Conservation (phyloP, 2,797 vertebrate species). For the Gymnopithys bicolor region DNA sequence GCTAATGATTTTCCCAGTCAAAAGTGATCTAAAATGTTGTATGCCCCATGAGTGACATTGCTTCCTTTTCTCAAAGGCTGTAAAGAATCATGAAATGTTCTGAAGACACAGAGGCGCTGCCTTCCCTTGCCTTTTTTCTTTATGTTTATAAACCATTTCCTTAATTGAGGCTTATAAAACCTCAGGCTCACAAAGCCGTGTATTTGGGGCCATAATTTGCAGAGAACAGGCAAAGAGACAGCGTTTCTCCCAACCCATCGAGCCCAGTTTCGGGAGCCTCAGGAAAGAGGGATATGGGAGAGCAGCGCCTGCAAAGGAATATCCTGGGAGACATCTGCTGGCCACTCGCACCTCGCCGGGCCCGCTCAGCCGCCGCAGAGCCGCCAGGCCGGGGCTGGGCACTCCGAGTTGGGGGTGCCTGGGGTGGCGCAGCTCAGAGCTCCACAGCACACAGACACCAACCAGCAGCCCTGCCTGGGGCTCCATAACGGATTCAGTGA, state of each 20-base stretch:
- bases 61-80: not conserved
- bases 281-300: not conserved
- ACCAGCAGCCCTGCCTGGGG: constrained; percentile 16
- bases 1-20: not conserved
- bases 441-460: not conserved
- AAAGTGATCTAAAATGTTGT: not conserved
- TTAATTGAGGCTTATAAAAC: not conserved
- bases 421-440: not conserved
- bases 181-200: not conserved
- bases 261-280: not conserved
- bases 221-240: not conserved
- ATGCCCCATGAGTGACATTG: not conserved
- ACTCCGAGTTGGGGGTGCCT: not conserved
- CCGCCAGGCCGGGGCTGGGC: accelerated
- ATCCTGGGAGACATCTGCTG: constrained; percentile 67
- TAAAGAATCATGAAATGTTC: not conserved
- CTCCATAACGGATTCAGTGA: constrained; percentile 29
- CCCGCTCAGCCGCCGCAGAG: not conserved
- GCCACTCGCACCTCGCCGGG: constrained; percentile 3
- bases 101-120: constrained; percentile 1
- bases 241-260: not conserved
- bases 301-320: not conserved
- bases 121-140: not conserved
- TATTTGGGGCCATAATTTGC: not conserved
- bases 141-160: not conserved